These are phyloP conservation scores for Beris chalybata DNA, from an alignment of 2,888 invertebrate genomes.

Conservation along the genomic window DNA sequence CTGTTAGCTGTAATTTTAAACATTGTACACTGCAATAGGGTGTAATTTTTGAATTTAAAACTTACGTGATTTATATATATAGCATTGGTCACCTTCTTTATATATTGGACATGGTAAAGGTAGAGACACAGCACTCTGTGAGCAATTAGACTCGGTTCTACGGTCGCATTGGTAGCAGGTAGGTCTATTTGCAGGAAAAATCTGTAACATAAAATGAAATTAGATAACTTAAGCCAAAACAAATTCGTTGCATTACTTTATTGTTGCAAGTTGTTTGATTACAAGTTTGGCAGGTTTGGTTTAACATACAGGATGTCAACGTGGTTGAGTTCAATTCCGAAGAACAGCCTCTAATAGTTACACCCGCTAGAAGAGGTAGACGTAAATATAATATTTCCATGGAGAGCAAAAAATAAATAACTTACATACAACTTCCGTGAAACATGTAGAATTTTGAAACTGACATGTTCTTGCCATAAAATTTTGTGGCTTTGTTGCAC, in stretches of 20 bases:
- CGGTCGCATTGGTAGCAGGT: slow-evolving; percentile 6
- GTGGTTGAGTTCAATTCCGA: slow-evolving; percentile 1
- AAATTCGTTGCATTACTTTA: background rate
- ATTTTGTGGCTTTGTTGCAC: background rate
- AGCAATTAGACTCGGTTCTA: background rate
- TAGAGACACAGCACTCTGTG: background rate
- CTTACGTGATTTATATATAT: background rate
- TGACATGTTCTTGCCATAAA: background rate
- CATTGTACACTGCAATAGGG: background rate
- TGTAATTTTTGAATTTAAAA: background rate
- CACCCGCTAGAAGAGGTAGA: background rate
- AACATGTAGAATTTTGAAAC: background rate
- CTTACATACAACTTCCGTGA: background rate
- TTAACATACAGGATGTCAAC: background rate
- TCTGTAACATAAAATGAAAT: background rate
- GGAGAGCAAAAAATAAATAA: background rate
- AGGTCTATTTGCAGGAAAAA: slow-evolving; percentile 1
- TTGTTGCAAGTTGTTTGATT: slow-evolving; percentile 1
- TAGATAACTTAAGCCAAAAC: background rate
- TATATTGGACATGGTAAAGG: slow-evolving; percentile 8
- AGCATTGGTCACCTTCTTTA: background rate
- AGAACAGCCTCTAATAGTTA: slow-evolving; percentile 3
- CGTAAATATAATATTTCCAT: background rate
- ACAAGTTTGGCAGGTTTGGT: slow-evolving; percentile 7
- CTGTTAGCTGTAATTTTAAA: slow-evolving; percentile 1